Base-by-base conservation (phyloP, 2,113 vertebrate species). In the Anser brachyrhynchus region DNA sequence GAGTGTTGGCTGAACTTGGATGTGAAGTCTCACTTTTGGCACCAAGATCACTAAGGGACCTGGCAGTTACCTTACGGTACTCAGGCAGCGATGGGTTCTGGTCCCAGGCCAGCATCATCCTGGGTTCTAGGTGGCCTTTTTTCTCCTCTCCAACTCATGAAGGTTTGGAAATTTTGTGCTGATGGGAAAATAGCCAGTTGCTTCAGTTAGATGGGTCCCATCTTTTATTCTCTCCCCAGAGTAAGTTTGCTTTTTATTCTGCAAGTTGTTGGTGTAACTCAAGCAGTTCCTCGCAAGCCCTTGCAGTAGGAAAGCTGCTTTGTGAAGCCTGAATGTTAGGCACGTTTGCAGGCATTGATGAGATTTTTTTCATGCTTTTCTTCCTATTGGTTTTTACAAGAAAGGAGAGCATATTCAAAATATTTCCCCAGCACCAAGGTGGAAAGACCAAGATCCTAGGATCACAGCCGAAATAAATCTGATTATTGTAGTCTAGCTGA, bases 381-480 rank as follows among this genome's bases (percentile, higher is more conserved):
- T 64, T n/a, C 2, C 5, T 7, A 17, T 64, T 90, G 39, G 5
- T 58, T 88, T 90, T 81, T 59, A 28, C 37, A n/a, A 66, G 65
- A 72, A 59, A 89, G 31, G n/a, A 71, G 20, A 82, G 33, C 17
- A 17, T 65, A 84, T 69, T 79, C 12, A 62, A 69, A 90, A 73
- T 85, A 90, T 61, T 87, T 79, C 52, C 78, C 20, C 33, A 52
- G 33, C 22, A 51, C 49, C 21, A 37, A 79, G 51, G 25, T 73
- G 58, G 73, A 95, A 87, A 29, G 11, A 73, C 49, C 9, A 52
- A 43, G 64, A 75, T 92, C 65, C 49, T 73, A 58, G 58, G 29
- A 5, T 89, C 15, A 10, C 20, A 89, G 57, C 28, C 72, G 57
- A 90, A 86, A 80, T 74, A 81, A 84, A 92, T 61, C 57, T 59